Evolutionary conservation across 1,140 invertebrate species (phyloP), one percentile per base, ranked within the genome.

Genomic region (Drosophila burlai): DNA sequence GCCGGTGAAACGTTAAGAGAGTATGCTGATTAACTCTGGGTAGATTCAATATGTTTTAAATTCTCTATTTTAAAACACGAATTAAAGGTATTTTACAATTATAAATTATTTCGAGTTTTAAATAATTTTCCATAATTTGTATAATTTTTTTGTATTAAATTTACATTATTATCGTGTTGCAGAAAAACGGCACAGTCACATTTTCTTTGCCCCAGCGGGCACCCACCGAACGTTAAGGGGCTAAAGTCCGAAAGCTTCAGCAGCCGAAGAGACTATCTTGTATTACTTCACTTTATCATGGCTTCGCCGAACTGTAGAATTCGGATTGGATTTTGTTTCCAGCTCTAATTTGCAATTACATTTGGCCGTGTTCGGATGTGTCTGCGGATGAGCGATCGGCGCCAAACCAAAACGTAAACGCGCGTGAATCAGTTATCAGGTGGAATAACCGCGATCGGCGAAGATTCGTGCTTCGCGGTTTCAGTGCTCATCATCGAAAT

Each of bases 301-400:
- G 9, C 24, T 21, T 36, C 18, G 52, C 11, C 31, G 31, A 21
- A 15, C 52, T 38, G 52, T 3, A 38, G 52, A 55, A 55, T 55
- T 55, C 52, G 34, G 16, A 55, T 55, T 55, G 52, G 52, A 55
- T 55, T 55, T 55, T 21, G 18, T 54, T 36, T 55, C 52, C 52
- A 55, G 52, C 52, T 55, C 15, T 55, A 36, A 54, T 54, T 54
- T 54, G 40, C 71, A 72, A 72, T 72, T 42, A 62, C 57, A 45
- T 61, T 72, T 72, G 57, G 57, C 57, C 57, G 68, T 62, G 58
- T 73, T 73, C 72, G 69, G 68, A 63, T 29, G 72, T 75, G 49
- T 73, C 29, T 43, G 67, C 67, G 57, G 68, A 73, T 54, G 43
- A 74, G 67, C 29, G 55, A 61, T 55, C 60, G 13, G 36, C 34